Evolutionary conservation across 1,140 invertebrate genomes (phyloP), one percentile per base, ranked within the genome.

Genomic region (Dryas iulia): DNA sequence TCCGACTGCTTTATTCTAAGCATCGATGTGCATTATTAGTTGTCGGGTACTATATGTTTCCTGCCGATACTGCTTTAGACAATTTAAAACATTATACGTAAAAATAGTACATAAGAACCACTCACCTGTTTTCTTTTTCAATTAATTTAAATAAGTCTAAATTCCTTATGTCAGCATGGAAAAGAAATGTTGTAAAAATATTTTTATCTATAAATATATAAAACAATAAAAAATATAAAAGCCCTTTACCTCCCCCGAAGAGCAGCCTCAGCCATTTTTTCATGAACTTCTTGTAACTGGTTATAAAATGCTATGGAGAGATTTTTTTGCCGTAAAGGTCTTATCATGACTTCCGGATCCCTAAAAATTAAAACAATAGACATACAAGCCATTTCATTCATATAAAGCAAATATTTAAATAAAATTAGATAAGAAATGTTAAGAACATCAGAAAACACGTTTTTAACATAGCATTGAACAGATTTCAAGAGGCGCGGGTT

Each of bases 291-390:
- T 28, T 89, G 81, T 30, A 94, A 87, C 60, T 94, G 92, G 14
- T 92, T 79, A 28, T 90, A 82, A 81, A 95, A 95, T 10, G 93
- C 89, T n/a, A 91, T 85, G 0, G 92, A 91, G 14, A 96, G 86
- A 76, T 93, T 93, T 66, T 93, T 92, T 73, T 95, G 93, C 8
- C 95, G 90, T 67, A 96, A 87, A 0, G 94, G 94, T 71, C 92
- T 81, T n/a, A 95, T 89, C 75, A 88, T 86, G 23, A 92, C 76
- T 69, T 92, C 78, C 60, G 91, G 89, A 69, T 91, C 85, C 61
- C 91, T 92, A 56, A 31, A 25, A 54, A 54, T 12, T 47, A 12
- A 39, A 31, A 64, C 10, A 11, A 53, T 31, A 47, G 2, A 14
- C 1, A 47, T 25, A 56, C 3, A 25, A 12, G 10, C 8, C 39